phyloP scores from a whole-genome alignment of 2,797 vertebrate species.

The Fratercula arctica region DNA sequence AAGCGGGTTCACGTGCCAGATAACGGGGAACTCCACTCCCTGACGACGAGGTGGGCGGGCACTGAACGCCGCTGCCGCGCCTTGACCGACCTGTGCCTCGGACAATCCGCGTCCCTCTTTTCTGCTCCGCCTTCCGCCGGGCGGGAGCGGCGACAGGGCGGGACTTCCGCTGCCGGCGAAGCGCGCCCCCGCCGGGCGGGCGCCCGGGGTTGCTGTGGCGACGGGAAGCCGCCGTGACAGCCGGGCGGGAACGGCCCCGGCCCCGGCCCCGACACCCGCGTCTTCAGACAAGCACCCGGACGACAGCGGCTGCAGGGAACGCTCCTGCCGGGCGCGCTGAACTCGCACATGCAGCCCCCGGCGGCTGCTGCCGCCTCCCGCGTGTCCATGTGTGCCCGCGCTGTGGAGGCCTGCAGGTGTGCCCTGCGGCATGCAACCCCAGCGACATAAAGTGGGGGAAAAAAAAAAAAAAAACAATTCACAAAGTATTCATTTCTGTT shows the following conservation, averaged over 20 bases:
- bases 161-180: not conserved
- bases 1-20: not conserved
- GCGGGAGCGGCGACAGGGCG: not conserved
- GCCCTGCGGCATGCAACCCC: not conserved
- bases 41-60: not conserved
- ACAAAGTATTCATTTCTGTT: slow-evolving; percentile 28
- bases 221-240: not conserved
- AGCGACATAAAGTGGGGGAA: not conserved
- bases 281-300: not conserved
- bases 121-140: not conserved
- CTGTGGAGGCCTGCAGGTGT: fast-evolving
- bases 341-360: too few relatives aligned
- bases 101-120: not conserved
- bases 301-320: not conserved
- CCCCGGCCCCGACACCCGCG: too few relatives aligned
- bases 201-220: not conserved
- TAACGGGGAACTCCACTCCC: not conserved
- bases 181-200: fast-evolving
- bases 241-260: not conserved
- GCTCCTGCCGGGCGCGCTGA: too few relatives aligned
- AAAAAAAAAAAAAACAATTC: not conserved
- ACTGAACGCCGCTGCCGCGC: fast-evolving
- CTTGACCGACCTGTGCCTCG: fast-evolving
- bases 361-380: not conserved
- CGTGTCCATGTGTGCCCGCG: not conserved